Conservation (phyloP, 2,888 invertebrate species). For the Cheilosia vernalis region DNA sequence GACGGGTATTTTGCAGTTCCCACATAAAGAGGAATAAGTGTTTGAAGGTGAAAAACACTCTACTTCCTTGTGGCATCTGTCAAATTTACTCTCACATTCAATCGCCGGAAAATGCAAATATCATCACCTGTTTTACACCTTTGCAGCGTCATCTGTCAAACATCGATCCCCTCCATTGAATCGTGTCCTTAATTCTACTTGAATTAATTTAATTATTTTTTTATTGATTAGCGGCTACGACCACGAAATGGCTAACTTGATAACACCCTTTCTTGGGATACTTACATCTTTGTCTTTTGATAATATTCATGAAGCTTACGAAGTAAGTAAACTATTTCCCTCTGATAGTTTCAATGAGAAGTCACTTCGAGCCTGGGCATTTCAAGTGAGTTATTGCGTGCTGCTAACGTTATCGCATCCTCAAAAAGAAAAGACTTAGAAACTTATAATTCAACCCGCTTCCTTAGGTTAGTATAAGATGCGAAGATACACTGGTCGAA, state of each 20-base stretch:
- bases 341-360: conserved; percentile 76
- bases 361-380: conserved; percentile 80
- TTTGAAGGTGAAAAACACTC: too few species aligned
- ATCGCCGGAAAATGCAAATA: too few species aligned
- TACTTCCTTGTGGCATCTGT: too few species aligned
- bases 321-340: conserved; percentile 77
- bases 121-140: too few species aligned
- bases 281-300: conserved; percentile 83
- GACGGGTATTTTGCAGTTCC: too few species aligned
- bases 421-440: too few species aligned
- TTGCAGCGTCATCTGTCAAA: too few species aligned
- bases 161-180: too few species aligned
- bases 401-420: too few species aligned
- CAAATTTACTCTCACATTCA: too few species aligned
- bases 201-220: too few species aligned
- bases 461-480: conserved; percentile 82
- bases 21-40: too few species aligned
- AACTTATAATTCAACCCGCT: conserved; percentile 25
- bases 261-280: conserved; percentile 81
- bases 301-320: conserved; percentile 79
- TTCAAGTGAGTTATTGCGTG: conserved; percentile 76
- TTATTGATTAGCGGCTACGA: conserved; percentile 78
- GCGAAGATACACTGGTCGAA: conserved; percentile 86
- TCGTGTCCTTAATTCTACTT: neutral
- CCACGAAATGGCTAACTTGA: conserved; percentile 74